phyloP scores from a whole-genome alignment of 2,113 vertebrate species.

The Podiceps cristatus region DNA sequence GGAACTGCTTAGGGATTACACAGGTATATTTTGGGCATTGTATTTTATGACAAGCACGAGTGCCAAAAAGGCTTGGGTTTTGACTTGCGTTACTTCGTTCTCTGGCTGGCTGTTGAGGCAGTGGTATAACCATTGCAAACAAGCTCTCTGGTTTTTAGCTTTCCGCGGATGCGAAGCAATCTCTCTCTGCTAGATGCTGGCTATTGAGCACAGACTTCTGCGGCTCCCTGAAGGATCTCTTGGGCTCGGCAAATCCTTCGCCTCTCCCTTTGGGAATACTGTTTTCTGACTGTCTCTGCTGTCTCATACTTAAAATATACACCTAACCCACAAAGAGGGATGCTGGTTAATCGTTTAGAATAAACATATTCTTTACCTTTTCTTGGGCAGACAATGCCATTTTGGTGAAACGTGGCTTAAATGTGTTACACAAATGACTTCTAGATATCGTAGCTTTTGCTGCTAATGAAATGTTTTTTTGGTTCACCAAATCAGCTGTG shows the following conservation, averaged over 20 bases:
- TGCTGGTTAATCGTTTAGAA: constrained; percentile 29
- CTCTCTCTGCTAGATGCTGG: constrained; percentile 50
- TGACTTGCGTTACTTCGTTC: constrained; percentile 50
- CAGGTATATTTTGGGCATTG: not conserved
- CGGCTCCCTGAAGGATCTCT: constrained; percentile 2
- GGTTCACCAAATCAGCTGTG: not conserved
- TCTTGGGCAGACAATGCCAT: not conserved
- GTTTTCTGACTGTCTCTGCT: constrained; percentile 16
- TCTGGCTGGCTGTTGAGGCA: not conserved
- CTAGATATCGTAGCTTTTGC: not conserved
- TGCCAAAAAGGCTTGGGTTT: constrained; percentile 49
- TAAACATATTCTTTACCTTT: not conserved
- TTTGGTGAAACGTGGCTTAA: constrained; percentile 26
- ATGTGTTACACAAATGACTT: not conserved
- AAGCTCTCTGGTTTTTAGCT: constrained; percentile 23
- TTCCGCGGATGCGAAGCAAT: constrained; percentile 22
- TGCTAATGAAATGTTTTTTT: not conserved
- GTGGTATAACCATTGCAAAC: not conserved
- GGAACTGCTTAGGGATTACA: not conserved
- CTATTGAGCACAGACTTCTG: constrained; percentile 25
- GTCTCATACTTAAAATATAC: not conserved
- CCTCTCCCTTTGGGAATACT: constrained; percentile 31
- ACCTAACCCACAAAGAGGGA: not conserved
- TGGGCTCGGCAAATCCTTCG: not conserved
- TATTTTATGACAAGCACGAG: not conserved